A percentile compares a stretch with the other conserved stretches of the same genome.
Conservation (phyloP, 2,797 vertebrate genomes). For the Nannoperca obscura region DNA sequence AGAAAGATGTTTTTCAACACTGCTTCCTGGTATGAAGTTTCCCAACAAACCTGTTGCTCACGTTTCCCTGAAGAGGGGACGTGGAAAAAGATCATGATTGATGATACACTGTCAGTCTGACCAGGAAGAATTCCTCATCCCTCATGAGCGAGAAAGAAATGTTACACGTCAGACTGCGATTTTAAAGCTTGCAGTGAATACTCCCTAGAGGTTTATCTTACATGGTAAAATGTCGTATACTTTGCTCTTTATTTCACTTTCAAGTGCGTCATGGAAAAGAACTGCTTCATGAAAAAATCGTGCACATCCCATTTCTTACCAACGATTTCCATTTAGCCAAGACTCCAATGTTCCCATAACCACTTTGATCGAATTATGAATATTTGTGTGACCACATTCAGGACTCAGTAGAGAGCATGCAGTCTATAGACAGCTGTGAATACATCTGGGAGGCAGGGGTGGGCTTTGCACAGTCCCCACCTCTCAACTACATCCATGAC, state of each 20-base stretch:
- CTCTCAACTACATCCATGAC: constrained; percentile 95
- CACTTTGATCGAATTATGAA: background rate
- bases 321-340: background rate
- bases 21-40: constrained; percentile 56
- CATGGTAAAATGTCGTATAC: background rate
- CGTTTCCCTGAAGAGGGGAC: constrained; percentile 23
- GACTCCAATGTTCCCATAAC: background rate
- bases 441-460: constrained; percentile 99
- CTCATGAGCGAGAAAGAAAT: constrained; percentile 45
- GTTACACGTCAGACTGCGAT: background rate
- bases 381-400: constrained; percentile 61
- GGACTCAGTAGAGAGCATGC: constrained; percentile 95
- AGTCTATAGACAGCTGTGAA: constrained; percentile 98
- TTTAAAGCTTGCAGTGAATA: background rate
- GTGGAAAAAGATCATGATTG: background rate
- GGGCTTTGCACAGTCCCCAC: constrained; percentile 97
- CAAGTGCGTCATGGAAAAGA: background rate
- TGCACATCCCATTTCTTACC: background rate
- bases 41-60: constrained; percentile 48
- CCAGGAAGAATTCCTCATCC: constrained; percentile 39
- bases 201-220: background rate
- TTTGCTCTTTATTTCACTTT: background rate
- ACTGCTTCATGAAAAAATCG: too few relatives aligned
- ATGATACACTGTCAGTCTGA: constrained; percentile 7
- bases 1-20: constrained; percentile 9